Conservation (phyloP, 2,888 invertebrate species). For the Cenopis cana region DNA sequence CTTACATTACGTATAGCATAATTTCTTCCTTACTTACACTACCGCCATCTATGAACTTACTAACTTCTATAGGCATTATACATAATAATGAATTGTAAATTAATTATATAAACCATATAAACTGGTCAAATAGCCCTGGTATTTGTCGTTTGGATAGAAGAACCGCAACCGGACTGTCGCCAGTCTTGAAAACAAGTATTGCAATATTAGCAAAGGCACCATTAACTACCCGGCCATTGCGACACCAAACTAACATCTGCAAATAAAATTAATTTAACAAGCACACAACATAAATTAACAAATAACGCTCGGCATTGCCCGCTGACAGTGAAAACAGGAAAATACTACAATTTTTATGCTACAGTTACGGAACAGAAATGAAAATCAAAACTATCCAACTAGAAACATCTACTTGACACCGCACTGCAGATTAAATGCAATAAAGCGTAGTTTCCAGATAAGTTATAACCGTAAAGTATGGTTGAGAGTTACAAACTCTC, state of each 20-base stretch:
- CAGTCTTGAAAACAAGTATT: too few relatives aligned
- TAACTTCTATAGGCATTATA: too few relatives aligned
- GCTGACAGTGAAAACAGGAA: constrained; percentile 61
- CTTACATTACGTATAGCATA: too few relatives aligned
- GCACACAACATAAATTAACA: constrained; percentile 20
- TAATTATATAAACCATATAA: too few relatives aligned
- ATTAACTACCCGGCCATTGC: too few relatives aligned
- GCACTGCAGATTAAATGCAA: constrained; percentile 26
- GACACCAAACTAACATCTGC: not conserved
- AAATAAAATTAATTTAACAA: not conserved
- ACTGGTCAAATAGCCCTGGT: too few relatives aligned
- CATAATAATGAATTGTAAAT: too few relatives aligned
- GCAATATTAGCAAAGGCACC: too few relatives aligned
- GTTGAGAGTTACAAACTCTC: not conserved
- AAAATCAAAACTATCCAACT: constrained; percentile 2
- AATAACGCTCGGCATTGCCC: constrained; percentile 63
- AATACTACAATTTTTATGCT: constrained; percentile 41
- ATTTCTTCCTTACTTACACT: too few relatives aligned
- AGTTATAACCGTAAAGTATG: not conserved
- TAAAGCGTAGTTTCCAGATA: constrained; percentile 14
- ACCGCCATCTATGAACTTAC: too few relatives aligned
- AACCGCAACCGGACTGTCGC: too few relatives aligned
- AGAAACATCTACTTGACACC: constrained; percentile 20
- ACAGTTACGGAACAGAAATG: constrained; percentile 43
- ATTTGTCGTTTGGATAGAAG: too few relatives aligned